These are phyloP conservation scores for Xerus rutilus DNA, from an alignment of 2,797 vertebrate genomes.

Conservation along the genomic window DNA sequence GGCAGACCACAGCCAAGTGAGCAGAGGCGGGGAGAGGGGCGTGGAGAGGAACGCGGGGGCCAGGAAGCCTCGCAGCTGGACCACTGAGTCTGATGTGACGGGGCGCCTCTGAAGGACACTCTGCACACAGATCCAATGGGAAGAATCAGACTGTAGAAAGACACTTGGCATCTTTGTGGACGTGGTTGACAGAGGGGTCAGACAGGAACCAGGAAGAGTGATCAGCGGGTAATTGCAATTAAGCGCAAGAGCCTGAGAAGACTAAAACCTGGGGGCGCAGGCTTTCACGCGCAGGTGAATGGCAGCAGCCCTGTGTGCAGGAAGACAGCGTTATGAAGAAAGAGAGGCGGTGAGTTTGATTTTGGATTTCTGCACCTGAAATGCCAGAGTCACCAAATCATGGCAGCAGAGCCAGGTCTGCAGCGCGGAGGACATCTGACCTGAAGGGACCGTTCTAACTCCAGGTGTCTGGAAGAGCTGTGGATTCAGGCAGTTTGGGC, in stretches of 20 bases:
- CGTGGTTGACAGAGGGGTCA: neutral
- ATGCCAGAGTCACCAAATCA: neutral
- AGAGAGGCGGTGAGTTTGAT: neutral
- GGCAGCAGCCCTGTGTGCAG: neutral
- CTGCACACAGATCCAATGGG: neutral
- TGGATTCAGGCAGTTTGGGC: neutral
- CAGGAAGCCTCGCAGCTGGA: neutral
- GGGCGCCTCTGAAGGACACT: neutral
- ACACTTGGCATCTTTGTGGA: neutral
- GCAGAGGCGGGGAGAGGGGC: neutral
- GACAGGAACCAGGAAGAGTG: neutral
- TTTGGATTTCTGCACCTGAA: neutral
- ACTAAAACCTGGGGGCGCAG: neutral
- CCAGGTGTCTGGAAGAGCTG: neutral
- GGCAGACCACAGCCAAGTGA: no score
- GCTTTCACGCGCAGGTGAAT: neutral
- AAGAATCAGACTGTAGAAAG: neutral
- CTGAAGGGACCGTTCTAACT: neutral
- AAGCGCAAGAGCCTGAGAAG: neutral
- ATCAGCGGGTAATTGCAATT: neutral
- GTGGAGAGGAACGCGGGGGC: neutral
- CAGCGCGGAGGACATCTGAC: neutral
- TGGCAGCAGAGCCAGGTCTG: neutral
- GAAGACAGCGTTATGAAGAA: neutral
- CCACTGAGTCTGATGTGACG: neutral